Conservation (phyloP, 2,113 vertebrate species). For the Osmerus eperlanus region DNA sequence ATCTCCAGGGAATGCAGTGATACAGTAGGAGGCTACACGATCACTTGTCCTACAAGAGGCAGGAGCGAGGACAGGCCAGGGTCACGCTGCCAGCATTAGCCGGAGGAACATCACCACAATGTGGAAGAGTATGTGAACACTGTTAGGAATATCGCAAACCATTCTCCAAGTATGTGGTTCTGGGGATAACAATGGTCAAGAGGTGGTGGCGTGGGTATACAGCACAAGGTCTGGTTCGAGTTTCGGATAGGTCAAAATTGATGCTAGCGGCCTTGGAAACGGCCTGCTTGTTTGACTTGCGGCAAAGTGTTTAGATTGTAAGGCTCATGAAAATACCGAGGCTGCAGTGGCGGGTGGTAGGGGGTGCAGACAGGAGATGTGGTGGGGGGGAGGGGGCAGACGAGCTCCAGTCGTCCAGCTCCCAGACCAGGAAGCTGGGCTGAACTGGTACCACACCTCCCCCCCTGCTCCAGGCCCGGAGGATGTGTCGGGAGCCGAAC, state of each 20-base stretch:
- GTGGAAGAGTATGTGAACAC: not conserved
- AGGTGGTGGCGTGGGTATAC: not conserved
- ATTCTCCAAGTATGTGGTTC: no score
- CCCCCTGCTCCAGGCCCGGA: no score
- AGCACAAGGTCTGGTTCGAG: not conserved
- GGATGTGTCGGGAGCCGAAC: not conserved
- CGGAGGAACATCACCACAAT: not conserved
- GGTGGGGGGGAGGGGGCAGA: conserved; percentile 3
- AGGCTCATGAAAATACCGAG: conserved; percentile 20
- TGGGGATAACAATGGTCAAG: not conserved
- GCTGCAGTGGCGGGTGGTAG: conserved; percentile 7
- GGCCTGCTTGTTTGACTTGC: not conserved
- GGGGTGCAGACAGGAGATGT: conserved; percentile 6
- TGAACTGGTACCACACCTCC: no score
- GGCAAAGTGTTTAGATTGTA: conserved; percentile 8
- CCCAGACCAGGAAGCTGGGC: no score
- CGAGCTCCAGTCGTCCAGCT: not conserved
- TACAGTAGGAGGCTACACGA: conserved; percentile 53
- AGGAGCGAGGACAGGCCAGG: not conserved
- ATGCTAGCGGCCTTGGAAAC: not conserved
- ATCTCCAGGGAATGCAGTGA: conserved; percentile 67
- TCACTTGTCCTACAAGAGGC: conserved; percentile 27
- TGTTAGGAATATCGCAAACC: not conserved
- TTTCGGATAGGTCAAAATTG: not conserved
- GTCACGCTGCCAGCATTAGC: conserved; percentile 1